A percentile compares a stretch with the other conserved stretches of the same genome.
phyloP scores from a whole-genome alignment of 2,113 vertebrate species.

The Melanerpes aurifrons region DNA sequence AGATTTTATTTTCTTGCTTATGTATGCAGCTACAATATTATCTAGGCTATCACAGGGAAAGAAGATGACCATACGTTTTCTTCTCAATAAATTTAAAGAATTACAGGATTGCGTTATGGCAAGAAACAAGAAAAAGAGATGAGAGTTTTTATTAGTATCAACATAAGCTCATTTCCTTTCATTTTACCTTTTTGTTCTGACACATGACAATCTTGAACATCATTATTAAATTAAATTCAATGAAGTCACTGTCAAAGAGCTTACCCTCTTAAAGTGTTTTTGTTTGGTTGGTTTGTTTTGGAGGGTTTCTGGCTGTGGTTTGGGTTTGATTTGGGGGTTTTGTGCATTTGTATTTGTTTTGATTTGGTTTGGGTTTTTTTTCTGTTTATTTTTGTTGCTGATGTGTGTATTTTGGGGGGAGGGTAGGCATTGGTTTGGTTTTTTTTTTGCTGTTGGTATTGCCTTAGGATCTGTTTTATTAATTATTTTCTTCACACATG shows the following conservation, averaged over 20 bases:
- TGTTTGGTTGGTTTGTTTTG: too few relatives aligned
- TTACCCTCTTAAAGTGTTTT: background rate
- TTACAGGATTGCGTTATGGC: background rate
- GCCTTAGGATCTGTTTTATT: background rate
- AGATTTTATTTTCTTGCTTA: background rate
- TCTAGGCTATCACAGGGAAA: background rate
- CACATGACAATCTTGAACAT: background rate
- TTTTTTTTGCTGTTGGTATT: background rate
- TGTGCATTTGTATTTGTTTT: background rate
- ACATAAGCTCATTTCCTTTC: background rate
- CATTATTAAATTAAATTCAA: background rate
- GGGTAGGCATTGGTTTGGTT: too few relatives aligned
- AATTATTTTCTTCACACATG: background rate
- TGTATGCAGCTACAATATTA: background rate
- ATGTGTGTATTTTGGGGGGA: too few relatives aligned
- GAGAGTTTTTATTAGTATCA: rapidly evolving
- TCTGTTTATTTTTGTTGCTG: too few relatives aligned
- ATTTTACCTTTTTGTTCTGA: background rate
- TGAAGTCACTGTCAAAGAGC: background rate
- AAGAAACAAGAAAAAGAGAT: background rate
- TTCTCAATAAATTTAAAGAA: background rate
- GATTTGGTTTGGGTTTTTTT: too few relatives aligned
- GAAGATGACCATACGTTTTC: background rate
- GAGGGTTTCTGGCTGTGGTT: too few relatives aligned
- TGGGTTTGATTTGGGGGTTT: background rate